Percentiles rank a stretch among this genome's conserved stretches.
These are phyloP conservation scores for Hesperophylax magnus DNA, from an alignment of 1,140 invertebrate genomes.

Conservation along the genomic window DNA sequence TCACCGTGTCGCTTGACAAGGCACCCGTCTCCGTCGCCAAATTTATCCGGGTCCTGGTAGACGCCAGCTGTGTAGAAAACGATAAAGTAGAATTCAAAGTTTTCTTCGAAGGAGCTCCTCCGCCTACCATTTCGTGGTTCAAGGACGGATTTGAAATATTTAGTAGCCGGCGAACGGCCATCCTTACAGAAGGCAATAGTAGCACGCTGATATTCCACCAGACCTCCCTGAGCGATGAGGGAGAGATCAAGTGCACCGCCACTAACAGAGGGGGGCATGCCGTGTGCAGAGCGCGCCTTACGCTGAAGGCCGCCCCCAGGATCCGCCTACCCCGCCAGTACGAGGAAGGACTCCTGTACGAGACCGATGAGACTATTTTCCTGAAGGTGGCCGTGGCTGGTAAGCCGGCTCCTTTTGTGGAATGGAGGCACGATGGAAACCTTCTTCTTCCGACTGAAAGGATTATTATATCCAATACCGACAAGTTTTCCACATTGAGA, in stretches of 20 bases:
- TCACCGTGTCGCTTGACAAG: constrained; percentile 81
- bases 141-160: constrained; percentile 91
- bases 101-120: constrained; percentile 84
- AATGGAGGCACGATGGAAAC: constrained; percentile 91
- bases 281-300: constrained; percentile 80
- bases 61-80: constrained; percentile 81
- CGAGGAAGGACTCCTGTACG: constrained; percentile 90
- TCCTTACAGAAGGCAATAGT: constrained; percentile 81
- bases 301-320: constrained; percentile 85
- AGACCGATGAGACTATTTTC: constrained; percentile 88
- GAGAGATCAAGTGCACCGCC: constrained; percentile 90
- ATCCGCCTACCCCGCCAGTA: constrained; percentile 85
- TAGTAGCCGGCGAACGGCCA: constrained; percentile 83
- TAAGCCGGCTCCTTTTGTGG: constrained; percentile 84
- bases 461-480: constrained; percentile 78
- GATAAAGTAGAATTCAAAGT: constrained; percentile 89
- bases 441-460: constrained; percentile 74
- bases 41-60: constrained; percentile 78
- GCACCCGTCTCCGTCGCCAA: constrained; percentile 76
- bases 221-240: constrained; percentile 83
- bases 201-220: constrained; percentile 88
- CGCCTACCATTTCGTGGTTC: constrained; percentile 93
- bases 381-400: constrained; percentile 93
- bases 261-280: constrained; percentile 87
- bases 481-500: constrained; percentile 81